Base-by-base conservation (phyloP, 92 coral and sea anemone genomes). In the Micromussa lordhowensis region DNA sequence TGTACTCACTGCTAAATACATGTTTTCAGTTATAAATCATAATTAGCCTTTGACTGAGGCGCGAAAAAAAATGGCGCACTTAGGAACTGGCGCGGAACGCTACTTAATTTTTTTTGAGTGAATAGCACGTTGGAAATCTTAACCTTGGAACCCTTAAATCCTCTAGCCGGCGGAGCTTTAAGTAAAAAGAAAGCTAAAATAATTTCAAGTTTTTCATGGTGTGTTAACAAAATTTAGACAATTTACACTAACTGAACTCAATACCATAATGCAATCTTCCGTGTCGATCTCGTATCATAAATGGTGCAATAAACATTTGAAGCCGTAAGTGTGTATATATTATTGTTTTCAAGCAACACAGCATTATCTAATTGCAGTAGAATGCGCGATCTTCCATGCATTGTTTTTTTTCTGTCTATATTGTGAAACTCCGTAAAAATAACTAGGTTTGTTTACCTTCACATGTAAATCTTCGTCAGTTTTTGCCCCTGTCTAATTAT, bases 31-130 rank as follows among this genome's bases (percentile, higher is more conserved):
- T 51, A 30, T 51, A 31, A 22, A 28, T 69, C 68, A 83, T 83
- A 83, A 83, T 83, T 69, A 82, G 49, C 51, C 38, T 28, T 18
- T 28, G 64, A 31, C 78, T 31, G 30, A n/a, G 68, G 87, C 78
- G 78, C 87, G 78, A 48, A 81, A 35, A n/a, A 22, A 30, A 30
- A 51, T 63, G 69, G 69, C 69, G 69, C 29, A 63, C 69, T 22
- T 5, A 63, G 0, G 30, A 81, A 81, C 35, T 70, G 87, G 87
- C 69, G 79, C 79, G 78, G 79, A 70, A 63, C 69, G 14, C 1
- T 8, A 24, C 12, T 6, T 5, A 63, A 26, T 63, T 5, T 63
- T 57, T 22, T 7, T 22, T 26, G 11, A 24, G 69, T 55, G 61
- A 55, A 55, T 55, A 55, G 16, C 12, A 44, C 8, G 61, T 16